Base-by-base conservation (phyloP, 2,888 invertebrate species). In the Rhamnusium bicolor region DNA sequence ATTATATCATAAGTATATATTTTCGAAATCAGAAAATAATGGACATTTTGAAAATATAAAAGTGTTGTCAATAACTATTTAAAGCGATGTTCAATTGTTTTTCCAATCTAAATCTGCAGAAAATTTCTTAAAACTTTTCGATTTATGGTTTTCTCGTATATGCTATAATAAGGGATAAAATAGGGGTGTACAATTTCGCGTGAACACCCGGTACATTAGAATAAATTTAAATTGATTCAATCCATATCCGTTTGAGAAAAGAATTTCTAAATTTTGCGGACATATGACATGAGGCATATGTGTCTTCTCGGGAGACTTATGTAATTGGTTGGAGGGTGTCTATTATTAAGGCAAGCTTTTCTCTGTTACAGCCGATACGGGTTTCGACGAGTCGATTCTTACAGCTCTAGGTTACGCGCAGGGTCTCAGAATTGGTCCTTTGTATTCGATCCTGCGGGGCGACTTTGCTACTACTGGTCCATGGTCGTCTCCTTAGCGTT, bases 401-500 rank as follows among this genome's bases (percentile, higher is more conserved):
- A 92, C 86, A 91, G 91, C 84, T 91, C 91, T 61, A 89, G 93
- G 74, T 89, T 93, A 81, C 92, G 94, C 73, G 89, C 92, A 46
- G 93, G 93, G 12, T 89, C 91, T 49, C 92, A 94, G 75, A 93
- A 94, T 87, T 96, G 96, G 94, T 97, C 98, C 66, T 98, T 98
- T 89, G 98, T 99, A 81, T 99, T 99, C 89, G 99, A 99, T 90
- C 99, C 99, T 21, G 97, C 98, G 81, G 98, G 98, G 78, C 93
- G 98, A 66, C 92, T 98, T 78, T 97, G 96, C 89, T 98, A 98
- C 90, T 97, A 97, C 88, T 98, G 98, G 98, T 97, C 97, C 84
- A 96, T 97, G 95, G 96, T 97, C 83, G 97, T 98, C 82, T 97
- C 97, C 81, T 92, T 97, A 86, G 97, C 97, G 86, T 98, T 97